Evolutionary conservation across 2,113 vertebrate species (phyloP), one percentile per base, ranked within the genome.

Genomic region (Chloropsis cyanopogon): DNA sequence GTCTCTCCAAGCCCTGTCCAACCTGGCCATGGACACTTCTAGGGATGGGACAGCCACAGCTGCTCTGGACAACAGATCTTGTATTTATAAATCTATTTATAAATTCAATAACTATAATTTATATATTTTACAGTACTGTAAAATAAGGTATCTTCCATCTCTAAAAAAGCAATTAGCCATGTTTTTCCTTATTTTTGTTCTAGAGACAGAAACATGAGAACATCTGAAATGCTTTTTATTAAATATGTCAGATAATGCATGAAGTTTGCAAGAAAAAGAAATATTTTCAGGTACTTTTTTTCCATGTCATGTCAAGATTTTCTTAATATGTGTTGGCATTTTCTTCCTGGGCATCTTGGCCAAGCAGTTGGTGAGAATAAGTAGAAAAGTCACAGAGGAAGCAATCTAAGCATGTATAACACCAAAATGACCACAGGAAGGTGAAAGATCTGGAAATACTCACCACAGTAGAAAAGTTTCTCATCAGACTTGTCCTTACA

Each of bases 401-500:
- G 6, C 11, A 71, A 13, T 4, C 12, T 9, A 68, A 50, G 16
- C 3, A 18, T 4, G 9, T 14, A 17, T 21, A 49, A 69, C 24
- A 71, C 20, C 12, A 61, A n/a, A 90, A 57, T 6, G n/a, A 68
- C 17, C 70, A 19, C 0, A 4, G 39, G 20, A 79, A 69, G 49
- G 14, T 49, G 47, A 77, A 76, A 37, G 1, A 4, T 19, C 28
- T 71, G 28, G 12, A 73, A 72, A 91, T 63, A 95, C 99, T 98
- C 96, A 99, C 99, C 99, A 97, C 99, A 99, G 91, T 99, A 99
- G 66, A 99, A 98, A 90, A 99, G 98, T 91, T 99, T 99, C 94
- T 99, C 99, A 95, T 99, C 99, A 4, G 99, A 99, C 93, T 99
- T 99, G 97, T 99, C 99, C 96, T 99, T 99, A 97, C 99, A 99